These are phyloP conservation scores for Charaxes varanes DNA, from an alignment of 1,140 invertebrate genomes.

Conservation along the genomic window DNA sequence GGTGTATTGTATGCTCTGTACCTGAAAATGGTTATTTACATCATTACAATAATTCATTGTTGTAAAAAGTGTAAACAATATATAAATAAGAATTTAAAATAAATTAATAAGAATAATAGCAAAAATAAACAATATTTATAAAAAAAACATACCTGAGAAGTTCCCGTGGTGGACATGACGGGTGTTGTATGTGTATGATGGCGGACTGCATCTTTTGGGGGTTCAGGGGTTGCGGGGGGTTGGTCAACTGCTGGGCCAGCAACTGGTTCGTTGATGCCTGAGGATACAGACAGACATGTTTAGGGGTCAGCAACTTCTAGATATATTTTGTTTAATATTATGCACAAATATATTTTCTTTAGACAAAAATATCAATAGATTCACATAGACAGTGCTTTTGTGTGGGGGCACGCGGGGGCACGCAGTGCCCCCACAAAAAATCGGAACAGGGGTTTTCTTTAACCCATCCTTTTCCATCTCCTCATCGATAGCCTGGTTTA, in stretches of 20 bases:
- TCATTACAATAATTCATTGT: not conserved
- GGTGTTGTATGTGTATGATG: slow-evolving; percentile 70
- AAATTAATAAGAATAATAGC: not conserved
- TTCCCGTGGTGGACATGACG: slow-evolving; percentile 59
- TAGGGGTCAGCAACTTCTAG: too few species aligned
- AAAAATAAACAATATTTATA: not conserved
- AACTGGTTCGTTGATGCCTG: slow-evolving; percentile 69
- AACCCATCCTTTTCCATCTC: too few species aligned
- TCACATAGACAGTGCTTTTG: too few species aligned
- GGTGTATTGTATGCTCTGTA: slow-evolving; percentile 64
- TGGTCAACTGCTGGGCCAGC: slow-evolving; percentile 66
- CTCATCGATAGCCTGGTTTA: too few species aligned
- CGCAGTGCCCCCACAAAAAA: too few species aligned
- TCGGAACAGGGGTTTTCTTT: too few species aligned
- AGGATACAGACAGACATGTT: slow-evolving; percentile 7
- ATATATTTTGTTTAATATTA: too few species aligned
- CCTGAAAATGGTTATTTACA: slow-evolving; percentile 25
- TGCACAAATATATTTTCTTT: too few species aligned
- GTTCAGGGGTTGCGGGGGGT: slow-evolving; percentile 65
- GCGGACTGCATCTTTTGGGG: slow-evolving; percentile 73
- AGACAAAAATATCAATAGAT: too few species aligned
- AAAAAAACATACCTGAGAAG: slow-evolving; percentile 62
- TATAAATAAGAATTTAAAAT: not conserved
- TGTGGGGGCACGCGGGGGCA: too few species aligned
- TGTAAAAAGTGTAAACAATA: not conserved